A percentile compares a stretch with the other conserved stretches of the same genome.
Evolutionary conservation across 37 sponge, comb jelly and placozoan genomes (phyloP).

Genomic region (Dysidea cf. avara): DNA sequence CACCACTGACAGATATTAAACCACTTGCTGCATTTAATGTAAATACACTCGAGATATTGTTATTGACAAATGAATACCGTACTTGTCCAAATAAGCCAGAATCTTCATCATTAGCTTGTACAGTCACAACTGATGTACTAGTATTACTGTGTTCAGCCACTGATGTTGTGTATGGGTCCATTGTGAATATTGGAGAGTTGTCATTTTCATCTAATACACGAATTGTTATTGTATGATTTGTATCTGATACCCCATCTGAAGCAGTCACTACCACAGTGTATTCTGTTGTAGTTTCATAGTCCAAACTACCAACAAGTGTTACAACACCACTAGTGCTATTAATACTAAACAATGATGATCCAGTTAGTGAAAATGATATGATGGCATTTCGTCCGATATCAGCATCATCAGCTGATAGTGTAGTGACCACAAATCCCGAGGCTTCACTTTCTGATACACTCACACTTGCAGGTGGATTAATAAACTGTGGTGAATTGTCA

Average conservation of each 20-base stretch:
- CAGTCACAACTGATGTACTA: conserved; percentile 22
- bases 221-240: conserved; percentile 32
- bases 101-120: conserved; percentile 55
- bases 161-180: conserved; percentile 1
- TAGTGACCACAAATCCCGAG: conserved; percentile 17
- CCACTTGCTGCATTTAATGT: conserved; percentile 39
- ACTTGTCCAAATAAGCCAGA: conserved; percentile 11
- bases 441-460: conserved; percentile 30
- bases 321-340: not conserved
- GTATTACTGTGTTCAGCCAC: conserved; percentile 11
- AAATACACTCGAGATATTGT: conserved; percentile 16
- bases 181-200: conserved; percentile 52
- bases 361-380: conserved; percentile 23
- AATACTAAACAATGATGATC: conserved; percentile 12
- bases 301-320: conserved; percentile 1
- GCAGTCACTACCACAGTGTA: conserved; percentile 40
- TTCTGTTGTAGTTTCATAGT: conserved; percentile 8
- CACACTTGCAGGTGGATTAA: conserved; percentile 7
- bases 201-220: conserved; percentile 66
- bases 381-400: conserved; percentile 62
- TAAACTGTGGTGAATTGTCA: conserved; percentile 33
- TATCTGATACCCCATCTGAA: conserved; percentile 25
- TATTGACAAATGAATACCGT: not conserved
- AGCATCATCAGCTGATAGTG: conserved; percentile 33
- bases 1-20: conserved; percentile 8